Evolutionary conservation across 1,140 invertebrate genomes (phyloP).

Genomic region (Elymnias hypermnestra): DNA sequence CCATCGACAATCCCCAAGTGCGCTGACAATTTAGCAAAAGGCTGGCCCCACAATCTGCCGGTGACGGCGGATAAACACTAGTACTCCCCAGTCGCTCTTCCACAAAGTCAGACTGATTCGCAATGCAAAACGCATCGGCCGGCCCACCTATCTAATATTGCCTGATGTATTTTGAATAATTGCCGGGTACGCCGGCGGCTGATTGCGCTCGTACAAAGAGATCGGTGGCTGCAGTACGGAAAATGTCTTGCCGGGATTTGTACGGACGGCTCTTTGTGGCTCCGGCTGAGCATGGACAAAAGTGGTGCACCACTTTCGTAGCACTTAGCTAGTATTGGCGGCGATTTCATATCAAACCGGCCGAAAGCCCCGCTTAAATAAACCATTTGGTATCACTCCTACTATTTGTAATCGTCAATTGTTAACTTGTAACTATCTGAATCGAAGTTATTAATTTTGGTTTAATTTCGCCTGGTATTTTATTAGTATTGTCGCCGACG

Average conservation of each 20-base stretch:
- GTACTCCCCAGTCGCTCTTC: constrained; percentile 45
- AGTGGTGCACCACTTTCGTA: constrained; percentile 15
- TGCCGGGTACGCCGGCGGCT: constrained; percentile 50
- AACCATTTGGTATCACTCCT: neutral
- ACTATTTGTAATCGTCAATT: no score
- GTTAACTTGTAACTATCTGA: no score
- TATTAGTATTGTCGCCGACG: no score
- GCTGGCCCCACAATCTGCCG: constrained; percentile 51
- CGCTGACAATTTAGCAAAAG: constrained; percentile 52
- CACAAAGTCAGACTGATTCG: constrained; percentile 67
- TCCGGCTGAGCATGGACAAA: constrained; percentile 23
- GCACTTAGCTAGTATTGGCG: constrained; percentile 3
- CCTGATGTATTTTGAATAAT: constrained; percentile 74
- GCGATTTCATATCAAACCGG: constrained; percentile 10
- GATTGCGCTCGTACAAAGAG: constrained; percentile 63
- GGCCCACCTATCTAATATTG: constrained; percentile 70
- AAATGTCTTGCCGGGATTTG: constrained; percentile 61
- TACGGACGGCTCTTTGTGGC: constrained; percentile 28
- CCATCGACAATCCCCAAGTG: constrained; percentile 39
- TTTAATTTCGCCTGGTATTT: no score
- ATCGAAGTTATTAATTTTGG: no score
- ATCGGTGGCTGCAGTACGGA: constrained; percentile 40
- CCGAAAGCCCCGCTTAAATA: neutral
- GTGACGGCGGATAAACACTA: constrained; percentile 57
- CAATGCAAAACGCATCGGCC: constrained; percentile 68